Percentiles rank a stretch among this genome's conserved stretches.
phyloP scores from a whole-genome alignment of 2,797 vertebrate genomes.

The Thunnus albacares region DNA sequence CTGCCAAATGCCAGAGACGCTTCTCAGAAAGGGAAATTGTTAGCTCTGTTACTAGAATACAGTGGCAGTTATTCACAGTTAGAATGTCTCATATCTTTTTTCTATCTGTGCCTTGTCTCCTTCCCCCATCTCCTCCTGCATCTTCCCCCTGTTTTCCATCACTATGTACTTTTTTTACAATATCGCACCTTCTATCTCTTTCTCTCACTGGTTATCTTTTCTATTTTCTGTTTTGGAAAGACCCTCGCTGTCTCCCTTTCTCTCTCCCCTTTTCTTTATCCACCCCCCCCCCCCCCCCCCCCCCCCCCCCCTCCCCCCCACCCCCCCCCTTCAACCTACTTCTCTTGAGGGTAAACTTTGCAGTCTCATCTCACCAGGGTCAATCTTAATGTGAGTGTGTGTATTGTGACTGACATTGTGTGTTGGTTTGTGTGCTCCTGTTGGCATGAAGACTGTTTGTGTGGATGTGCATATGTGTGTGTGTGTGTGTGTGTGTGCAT shows the following conservation, averaged over 20 bases:
- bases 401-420: constrained; percentile 33
- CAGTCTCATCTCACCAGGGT: constrained; percentile 45
- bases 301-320: too few relatives aligned
- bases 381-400: constrained; percentile 34
- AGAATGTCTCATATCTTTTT: constrained; percentile 34
- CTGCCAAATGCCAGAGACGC: constrained; percentile 68
- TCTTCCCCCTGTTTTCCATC: constrained; percentile 34
- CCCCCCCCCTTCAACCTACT: neutral
- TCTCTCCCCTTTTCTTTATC: neutral
- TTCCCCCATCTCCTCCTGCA: constrained; percentile 17
- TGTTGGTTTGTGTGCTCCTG: neutral
- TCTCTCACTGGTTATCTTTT: neutral
- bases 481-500: neutral
- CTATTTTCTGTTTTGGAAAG: neutral
- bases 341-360: constrained; percentile 43
- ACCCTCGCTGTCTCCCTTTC: neutral
- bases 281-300: too few relatives aligned
- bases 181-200: neutral
- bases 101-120: constrained; percentile 18
- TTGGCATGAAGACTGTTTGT: constrained; percentile 17
- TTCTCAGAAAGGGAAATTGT: constrained; percentile 69
- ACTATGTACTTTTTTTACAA: constrained; percentile 11
- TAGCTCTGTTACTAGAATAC: constrained; percentile 55
- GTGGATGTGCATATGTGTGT: constrained; percentile 12
- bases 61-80: constrained; percentile 63